These are phyloP conservation scores for Philereme vetulata DNA, from an alignment of 2,888 invertebrate species.

Conservation along the genomic window DNA sequence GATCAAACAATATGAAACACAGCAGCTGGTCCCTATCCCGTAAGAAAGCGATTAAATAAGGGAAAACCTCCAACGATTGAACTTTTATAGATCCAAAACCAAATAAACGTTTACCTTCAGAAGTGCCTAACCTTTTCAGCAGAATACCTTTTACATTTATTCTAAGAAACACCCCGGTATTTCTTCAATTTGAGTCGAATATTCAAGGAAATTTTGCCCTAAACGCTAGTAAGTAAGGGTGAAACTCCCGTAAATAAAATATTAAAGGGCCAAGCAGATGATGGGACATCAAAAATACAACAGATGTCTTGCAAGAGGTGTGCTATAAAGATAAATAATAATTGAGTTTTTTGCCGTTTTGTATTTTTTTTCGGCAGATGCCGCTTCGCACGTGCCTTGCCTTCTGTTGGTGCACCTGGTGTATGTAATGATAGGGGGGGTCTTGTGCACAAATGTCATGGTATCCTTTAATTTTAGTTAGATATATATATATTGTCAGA, in stretches of 20 bases:
- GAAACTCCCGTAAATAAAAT: constrained; percentile 21
- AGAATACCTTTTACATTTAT: constrained; percentile 39
- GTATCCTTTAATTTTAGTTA: constrained; percentile 32
- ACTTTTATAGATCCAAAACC: constrained; percentile 38
- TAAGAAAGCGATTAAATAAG: constrained; percentile 36
- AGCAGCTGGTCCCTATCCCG: constrained; percentile 22
- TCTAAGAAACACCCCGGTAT: constrained; percentile 21
- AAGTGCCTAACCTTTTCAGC: constrained; percentile 36
- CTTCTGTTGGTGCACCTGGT: constrained; percentile 70
- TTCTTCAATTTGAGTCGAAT: constrained; percentile 1
- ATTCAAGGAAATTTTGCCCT: constrained; percentile 10
- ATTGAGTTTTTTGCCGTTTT: constrained; percentile 52
- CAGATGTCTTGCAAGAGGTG: constrained; percentile 66
- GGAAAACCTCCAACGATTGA: constrained; percentile 35
- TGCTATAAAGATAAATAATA: constrained; percentile 66
- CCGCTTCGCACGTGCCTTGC: constrained; percentile 69
- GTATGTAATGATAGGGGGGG: constrained; percentile 61
- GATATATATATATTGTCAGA: too few relatives aligned
- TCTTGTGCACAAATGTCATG: constrained; percentile 48
- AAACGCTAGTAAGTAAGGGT: constrained; percentile 5
- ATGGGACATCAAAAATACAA: constrained; percentile 55
- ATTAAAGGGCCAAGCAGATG: constrained; percentile 47
- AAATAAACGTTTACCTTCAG: constrained; percentile 43
- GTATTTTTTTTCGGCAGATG: constrained; percentile 71
- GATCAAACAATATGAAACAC: constrained; percentile 8